Percentiles rank a stretch among this genome's conserved stretches.
These are phyloP conservation scores for Hippocampus mohnikei DNA, from an alignment of 2,113 vertebrate genomes.

Conservation along the genomic window DNA sequence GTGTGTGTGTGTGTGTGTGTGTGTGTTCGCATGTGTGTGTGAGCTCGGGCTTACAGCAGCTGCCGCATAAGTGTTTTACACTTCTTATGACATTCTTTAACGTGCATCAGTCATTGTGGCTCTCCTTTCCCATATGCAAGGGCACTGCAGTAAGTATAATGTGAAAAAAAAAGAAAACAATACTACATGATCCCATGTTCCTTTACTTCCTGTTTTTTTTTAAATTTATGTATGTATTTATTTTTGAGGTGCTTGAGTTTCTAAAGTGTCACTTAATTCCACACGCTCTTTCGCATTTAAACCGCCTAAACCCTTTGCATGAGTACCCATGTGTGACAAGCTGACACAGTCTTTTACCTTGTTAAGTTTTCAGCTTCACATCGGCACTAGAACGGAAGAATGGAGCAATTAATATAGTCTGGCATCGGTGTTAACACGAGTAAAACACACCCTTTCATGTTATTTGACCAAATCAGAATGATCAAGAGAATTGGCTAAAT, in stretches of 20 bases:
- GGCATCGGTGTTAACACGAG: conserved; percentile 26
- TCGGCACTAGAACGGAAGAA: conserved; percentile 43
- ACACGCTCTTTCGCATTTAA: conserved; percentile 32
- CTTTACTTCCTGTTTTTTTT: neutral
- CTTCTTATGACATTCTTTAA: too few species aligned
- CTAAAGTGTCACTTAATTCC: conserved; percentile 10
- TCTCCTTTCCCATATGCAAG: too few species aligned
- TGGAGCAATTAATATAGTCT: conserved; percentile 59
- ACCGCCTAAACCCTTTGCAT: conserved; percentile 21
- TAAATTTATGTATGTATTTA: too few species aligned
- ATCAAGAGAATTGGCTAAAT: neutral
- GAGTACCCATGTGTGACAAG: conserved; percentile 37
- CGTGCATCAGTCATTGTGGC: too few species aligned
- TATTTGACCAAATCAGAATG: neutral
- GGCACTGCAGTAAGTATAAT: too few species aligned
- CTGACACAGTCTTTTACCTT: conserved; percentile 53
- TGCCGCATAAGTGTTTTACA: too few species aligned
- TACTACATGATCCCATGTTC: neutral
- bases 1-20: too few species aligned
- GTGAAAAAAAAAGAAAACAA: too few species aligned
- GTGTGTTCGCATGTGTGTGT: too few species aligned
- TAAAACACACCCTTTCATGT: neutral
- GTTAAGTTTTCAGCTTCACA: conserved; percentile 52
- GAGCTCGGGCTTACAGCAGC: too few species aligned
- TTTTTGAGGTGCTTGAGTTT: neutral